Evolutionary conservation across 92 coral and sea anemone genomes (phyloP).

Genomic region (Anthopleura xanthogrammica): DNA sequence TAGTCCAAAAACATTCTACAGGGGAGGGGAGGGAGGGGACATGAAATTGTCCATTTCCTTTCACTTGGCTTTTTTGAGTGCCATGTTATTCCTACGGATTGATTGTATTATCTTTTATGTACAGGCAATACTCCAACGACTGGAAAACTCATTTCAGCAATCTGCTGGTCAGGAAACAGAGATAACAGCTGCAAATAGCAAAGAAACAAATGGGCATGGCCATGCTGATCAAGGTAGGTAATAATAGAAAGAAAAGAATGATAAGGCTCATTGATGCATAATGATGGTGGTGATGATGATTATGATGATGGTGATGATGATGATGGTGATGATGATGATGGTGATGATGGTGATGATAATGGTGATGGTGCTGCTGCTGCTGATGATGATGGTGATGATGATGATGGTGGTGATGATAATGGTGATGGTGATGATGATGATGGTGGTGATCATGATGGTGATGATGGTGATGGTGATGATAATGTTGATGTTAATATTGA

Average conservation of each 20-base stretch:
- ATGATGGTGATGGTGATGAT: neutral
- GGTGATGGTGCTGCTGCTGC: neutral
- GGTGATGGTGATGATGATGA: neutral
- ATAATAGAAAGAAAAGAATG: neutral
- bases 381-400: neutral
- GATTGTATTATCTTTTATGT: neutral
- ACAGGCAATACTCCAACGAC: slow-evolving; percentile 84
- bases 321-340: neutral
- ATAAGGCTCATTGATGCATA: neutral
- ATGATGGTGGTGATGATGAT: neutral
- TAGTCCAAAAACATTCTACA: neutral
- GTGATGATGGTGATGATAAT: neutral
- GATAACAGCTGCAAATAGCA: slow-evolving; percentile 38
- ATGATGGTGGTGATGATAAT: neutral
- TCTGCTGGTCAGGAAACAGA: slow-evolving; percentile 72
- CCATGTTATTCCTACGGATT: neutral
- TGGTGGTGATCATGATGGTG: neutral
- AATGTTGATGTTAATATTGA: neutral
- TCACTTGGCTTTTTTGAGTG: neutral
- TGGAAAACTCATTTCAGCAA: slow-evolving; percentile 74
- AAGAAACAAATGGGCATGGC: slow-evolving; percentile 39
- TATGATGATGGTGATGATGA: neutral
- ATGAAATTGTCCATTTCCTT: neutral
- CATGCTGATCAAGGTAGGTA: neutral
- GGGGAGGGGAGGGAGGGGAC: no score